Percentiles rank a stretch among this genome's conserved stretches.
Conservation (phyloP, 2,797 vertebrate species). For the Falco concolor region DNA sequence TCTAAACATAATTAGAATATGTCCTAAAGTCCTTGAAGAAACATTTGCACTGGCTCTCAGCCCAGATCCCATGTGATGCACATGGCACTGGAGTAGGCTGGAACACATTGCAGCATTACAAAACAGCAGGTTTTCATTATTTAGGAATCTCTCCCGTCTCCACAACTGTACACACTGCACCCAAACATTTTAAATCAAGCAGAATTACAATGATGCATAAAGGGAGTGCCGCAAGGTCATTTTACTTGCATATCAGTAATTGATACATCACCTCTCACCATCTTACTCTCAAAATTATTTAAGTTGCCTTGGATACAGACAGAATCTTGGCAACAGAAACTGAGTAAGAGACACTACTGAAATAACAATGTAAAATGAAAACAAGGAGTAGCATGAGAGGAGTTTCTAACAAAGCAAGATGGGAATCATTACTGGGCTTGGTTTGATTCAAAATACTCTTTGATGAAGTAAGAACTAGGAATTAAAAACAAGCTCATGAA, state of each 20-base stretch:
- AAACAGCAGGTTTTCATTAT: constrained; percentile 58
- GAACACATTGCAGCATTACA: constrained; percentile 32
- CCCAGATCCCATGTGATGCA: constrained; percentile 53
- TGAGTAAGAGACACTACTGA: background rate
- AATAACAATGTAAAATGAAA: constrained; percentile 22
- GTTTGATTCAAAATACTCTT: background rate
- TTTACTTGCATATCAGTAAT: constrained; percentile 26
- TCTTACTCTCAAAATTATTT: constrained; percentile 23
- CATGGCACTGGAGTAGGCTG: constrained; percentile 45
- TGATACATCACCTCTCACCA: background rate
- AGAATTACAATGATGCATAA: background rate
- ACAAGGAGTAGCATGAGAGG: background rate
- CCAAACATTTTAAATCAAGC: constrained; percentile 16
- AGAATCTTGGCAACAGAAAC: constrained; percentile 18
- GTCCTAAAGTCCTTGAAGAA: constrained; percentile 64
- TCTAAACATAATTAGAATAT: constrained; percentile 62
- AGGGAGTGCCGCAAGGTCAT: background rate
- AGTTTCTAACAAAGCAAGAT: background rate
- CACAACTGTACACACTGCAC: background rate
- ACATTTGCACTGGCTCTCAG: constrained; percentile 59
- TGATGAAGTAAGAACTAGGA: background rate
- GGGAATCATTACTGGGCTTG: background rate
- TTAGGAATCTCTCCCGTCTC: constrained; percentile 16
- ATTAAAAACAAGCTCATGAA: background rate
- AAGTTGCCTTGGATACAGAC: constrained; percentile 49